Evolutionary conservation across 2,888 invertebrate species (phyloP).

Genomic region (Epinotia ramella): DNA sequence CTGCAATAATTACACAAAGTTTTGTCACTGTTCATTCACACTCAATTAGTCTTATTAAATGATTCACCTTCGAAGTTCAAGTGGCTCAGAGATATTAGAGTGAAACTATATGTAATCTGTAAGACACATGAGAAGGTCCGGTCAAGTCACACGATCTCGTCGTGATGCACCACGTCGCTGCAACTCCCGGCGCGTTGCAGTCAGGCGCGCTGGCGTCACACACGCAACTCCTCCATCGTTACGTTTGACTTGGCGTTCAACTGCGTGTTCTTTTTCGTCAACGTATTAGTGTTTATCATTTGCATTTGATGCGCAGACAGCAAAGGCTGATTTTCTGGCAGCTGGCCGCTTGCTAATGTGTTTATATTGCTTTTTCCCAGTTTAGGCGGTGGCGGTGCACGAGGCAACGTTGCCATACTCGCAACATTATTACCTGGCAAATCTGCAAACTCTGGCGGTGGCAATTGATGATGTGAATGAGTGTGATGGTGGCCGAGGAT

Average conservation of each 20-base stretch:
- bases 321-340: constrained; percentile 89
- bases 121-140: constrained; percentile 82
- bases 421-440: constrained; percentile 88
- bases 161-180: constrained; percentile 80
- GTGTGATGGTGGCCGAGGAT: constrained; percentile 91
- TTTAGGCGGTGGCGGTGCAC: constrained; percentile 91
- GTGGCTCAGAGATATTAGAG: constrained; percentile 25
- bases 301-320: constrained; percentile 91
- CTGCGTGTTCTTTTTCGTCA: constrained; percentile 91
- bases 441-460: constrained; percentile 94
- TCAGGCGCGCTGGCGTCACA: constrained; percentile 90
- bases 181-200: constrained; percentile 84
- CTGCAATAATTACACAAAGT: constrained; percentile 2
- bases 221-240: constrained; percentile 92
- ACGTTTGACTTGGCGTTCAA: constrained; percentile 86
- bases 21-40: constrained; percentile 9
- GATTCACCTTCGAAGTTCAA: constrained; percentile 46
- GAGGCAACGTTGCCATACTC: constrained; percentile 86
- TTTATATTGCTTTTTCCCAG: constrained; percentile 86
- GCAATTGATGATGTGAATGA: constrained; percentile 90
- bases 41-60: not conserved
- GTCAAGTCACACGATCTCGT: constrained; percentile 84
- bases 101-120: constrained; percentile 73
- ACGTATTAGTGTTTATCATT: constrained; percentile 90
- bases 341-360: constrained; percentile 84